phyloP scores from a whole-genome alignment of 1,140 invertebrate genomes.

The Oncopodura yosiiana region DNA sequence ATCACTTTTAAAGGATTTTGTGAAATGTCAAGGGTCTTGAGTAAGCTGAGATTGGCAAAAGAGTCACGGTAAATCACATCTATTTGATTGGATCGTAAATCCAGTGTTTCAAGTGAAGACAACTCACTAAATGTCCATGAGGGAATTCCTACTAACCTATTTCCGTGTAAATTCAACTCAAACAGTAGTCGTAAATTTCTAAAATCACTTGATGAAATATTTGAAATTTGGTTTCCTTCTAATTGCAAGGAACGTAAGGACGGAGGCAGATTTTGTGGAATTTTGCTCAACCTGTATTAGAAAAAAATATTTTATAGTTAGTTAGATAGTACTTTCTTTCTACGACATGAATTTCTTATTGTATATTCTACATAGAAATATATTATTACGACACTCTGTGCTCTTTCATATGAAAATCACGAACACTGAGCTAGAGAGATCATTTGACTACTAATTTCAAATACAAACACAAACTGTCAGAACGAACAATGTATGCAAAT shows the following conservation, averaged over 20 bases:
- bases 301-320: background rate
- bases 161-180: conserved; percentile 57
- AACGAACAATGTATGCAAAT: too few relatives aligned
- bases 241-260: conserved; percentile 52
- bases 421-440: too few relatives aligned
- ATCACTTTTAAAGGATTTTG: conserved; percentile 61
- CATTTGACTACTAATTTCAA: too few relatives aligned
- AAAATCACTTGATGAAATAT: conserved; percentile 56
- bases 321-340: too few relatives aligned
- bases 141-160: conserved; percentile 54
- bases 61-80: conserved; percentile 37
- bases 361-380: too few relatives aligned
- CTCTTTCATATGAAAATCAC: too few relatives aligned
- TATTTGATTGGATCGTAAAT: conserved; percentile 43
- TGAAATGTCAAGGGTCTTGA: conserved; percentile 59
- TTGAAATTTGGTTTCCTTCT: conserved; percentile 55
- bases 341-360: too few relatives aligned
- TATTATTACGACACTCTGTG: too few relatives aligned
- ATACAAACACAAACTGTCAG: too few relatives aligned
- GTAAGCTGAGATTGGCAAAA: conserved; percentile 39
- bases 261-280: conserved; percentile 58
- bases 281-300: conserved; percentile 44
- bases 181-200: conserved; percentile 57
- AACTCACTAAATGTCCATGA: conserved; percentile 57
- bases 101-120: conserved; percentile 46